Conservation (phyloP, 1,140 invertebrate species). For the Dryas iulia region DNA sequence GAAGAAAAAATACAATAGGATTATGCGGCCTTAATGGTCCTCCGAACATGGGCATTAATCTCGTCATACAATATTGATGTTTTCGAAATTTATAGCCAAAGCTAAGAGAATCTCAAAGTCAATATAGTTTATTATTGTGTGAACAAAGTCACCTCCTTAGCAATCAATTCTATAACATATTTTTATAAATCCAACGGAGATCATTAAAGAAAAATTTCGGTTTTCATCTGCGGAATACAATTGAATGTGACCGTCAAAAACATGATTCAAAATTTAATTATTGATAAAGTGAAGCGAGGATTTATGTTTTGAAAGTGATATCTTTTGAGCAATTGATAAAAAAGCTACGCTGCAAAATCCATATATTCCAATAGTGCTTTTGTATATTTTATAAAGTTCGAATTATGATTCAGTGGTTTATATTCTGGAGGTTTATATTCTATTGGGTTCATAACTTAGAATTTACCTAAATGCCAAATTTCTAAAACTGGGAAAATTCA, state of each 20-base stretch:
- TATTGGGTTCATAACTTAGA: too few species aligned
- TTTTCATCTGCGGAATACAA: constrained; percentile 69
- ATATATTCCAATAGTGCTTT: not conserved
- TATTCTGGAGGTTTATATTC: too few species aligned
- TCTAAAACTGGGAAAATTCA: too few species aligned
- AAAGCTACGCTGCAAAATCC: not conserved
- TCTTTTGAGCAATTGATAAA: constrained; percentile 9
- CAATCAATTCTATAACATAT: constrained; percentile 60
- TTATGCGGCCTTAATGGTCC: constrained; percentile 72
- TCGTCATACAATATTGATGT: constrained; percentile 79
- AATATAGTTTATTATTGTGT: constrained; percentile 75
- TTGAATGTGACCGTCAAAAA: constrained; percentile 73
- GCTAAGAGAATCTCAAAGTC: constrained; percentile 67
- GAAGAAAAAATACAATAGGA: constrained; percentile 74
- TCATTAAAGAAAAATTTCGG: constrained; percentile 70
- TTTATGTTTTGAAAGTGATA: constrained; percentile 9
- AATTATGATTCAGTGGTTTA: too few species aligned
- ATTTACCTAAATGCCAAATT: too few species aligned
- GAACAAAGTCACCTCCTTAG: constrained; percentile 68
- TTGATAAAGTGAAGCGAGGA: constrained; percentile 35
- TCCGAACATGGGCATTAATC: constrained; percentile 77
- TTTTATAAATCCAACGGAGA: constrained; percentile 61
- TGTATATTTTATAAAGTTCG: too few species aligned
- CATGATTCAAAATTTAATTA: constrained; percentile 66
- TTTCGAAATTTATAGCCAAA: constrained; percentile 68